Base-by-base conservation (phyloP, 2,113 vertebrate species). In the Hydrolagus affinis region DNA sequence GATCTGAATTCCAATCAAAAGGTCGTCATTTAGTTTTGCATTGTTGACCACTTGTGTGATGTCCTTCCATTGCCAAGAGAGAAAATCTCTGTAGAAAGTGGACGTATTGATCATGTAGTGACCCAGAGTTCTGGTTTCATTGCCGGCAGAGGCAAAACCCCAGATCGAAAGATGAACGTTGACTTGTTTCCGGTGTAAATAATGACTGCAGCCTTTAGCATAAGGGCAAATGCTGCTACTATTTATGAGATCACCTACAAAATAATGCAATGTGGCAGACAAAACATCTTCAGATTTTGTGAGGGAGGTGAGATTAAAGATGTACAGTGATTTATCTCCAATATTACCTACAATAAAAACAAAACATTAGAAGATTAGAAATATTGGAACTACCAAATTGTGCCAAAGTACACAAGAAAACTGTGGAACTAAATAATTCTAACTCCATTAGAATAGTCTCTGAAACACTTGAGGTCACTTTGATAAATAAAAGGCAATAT, bases 251-350 rank as follows among this genome's bases (percentile, higher is more conserved):
- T 96, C 95, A 19, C 95, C 94, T 0, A 94, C 88, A 73, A 92
- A 95, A 86, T 95, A 98, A 91, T 99, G 94, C 11, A 99, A 89
- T 0, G 93, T 96, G 32, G 97, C 97, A 0, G 96, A 97, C 86
- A 99, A 91, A 86, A 99, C 87, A 1, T 95, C 95, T 89, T 99
- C 98, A 0, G 97, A 97, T 87, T 96, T 92, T 0, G 95, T 95
- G 87, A 99, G 93, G 0, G 97, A 98, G 0, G 96, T 98, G 86
- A 99, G 89, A 89, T 99, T 98, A 89, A 98, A 98, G 85, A 97
- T 23, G 12, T 97, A 94, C 30, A 94, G 90, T 72, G 92, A 93
- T 77, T 91, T 93, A 86, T 88, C 90, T 87, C 94, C 91, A 0
- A 93, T 89, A 0, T 87, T 91, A 80, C 95, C 98, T 98, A 89